Percentiles rank a stretch among this genome's conserved stretches.
These are phyloP conservation scores for Lathamus discolor DNA, from an alignment of 2,113 vertebrate species.

Conservation along the genomic window DNA sequence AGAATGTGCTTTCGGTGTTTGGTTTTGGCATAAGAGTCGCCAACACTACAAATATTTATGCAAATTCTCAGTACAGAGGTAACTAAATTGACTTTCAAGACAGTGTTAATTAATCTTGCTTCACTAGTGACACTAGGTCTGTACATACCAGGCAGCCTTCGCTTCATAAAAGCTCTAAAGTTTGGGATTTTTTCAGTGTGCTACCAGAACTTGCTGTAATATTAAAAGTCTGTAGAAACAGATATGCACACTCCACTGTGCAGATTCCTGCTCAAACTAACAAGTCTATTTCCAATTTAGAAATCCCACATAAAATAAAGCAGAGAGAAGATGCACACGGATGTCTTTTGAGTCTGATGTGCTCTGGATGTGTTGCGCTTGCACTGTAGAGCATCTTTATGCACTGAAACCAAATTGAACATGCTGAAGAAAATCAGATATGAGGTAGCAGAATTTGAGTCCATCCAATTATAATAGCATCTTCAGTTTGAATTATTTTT, in stretches of 20 bases:
- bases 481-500: not conserved
- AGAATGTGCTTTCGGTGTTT: not conserved
- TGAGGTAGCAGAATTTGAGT: not conserved
- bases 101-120: not conserved
- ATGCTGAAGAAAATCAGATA: not conserved
- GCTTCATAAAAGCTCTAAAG: not conserved
- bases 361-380: not conserved
- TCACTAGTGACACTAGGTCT: not conserved
- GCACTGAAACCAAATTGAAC: not conserved
- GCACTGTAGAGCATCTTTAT: not conserved
- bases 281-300: not conserved
- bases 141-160: not conserved
- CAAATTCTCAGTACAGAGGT: not conserved
- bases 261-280: not conserved
- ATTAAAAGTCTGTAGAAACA: not conserved
- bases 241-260: no score
- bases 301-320: not conserved
- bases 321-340: not conserved
- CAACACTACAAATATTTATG: not conserved
- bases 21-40: not conserved
- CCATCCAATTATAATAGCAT: not conserved
- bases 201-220: not conserved
- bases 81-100: not conserved
- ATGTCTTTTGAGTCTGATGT: rapidly evolving
- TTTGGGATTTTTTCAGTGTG: not conserved